Percentiles rank a stretch among this genome's conserved stretches.
These are phyloP conservation scores for Platichthys stellatus DNA, from an alignment of 2,113 vertebrate genomes.

Conservation along the genomic window DNA sequence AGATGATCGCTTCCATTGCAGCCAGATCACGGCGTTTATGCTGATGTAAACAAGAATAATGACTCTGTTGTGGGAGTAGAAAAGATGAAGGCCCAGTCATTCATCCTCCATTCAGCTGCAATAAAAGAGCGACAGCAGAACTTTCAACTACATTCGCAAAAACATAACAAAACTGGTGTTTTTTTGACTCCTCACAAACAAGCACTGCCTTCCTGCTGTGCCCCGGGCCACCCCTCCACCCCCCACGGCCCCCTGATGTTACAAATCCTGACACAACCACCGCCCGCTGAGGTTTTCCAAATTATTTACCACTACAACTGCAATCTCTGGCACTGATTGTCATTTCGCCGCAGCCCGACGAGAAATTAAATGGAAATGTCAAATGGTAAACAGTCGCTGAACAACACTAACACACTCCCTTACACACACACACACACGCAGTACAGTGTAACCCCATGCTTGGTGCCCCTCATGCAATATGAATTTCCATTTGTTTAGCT, in stretches of 20 bases:
- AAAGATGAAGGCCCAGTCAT: background rate
- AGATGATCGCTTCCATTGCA: conserved; percentile 5
- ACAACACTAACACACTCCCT: conserved; percentile 10
- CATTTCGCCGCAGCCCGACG: conserved; percentile 55
- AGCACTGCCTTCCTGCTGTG: background rate
- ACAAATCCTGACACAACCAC: conserved; percentile 23
- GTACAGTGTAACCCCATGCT: conserved; percentile 22
- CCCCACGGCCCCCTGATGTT: conserved; percentile 17
- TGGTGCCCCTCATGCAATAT: conserved; percentile 69
- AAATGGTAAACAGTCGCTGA: conserved; percentile 61
- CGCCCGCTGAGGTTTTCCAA: conserved; percentile 32
- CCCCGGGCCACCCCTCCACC: background rate
- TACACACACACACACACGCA: background rate
- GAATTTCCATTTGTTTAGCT: conserved; percentile 76
- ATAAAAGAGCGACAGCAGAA: background rate
- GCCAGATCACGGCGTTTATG: conserved; percentile 33
- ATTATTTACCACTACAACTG: conserved; percentile 60
- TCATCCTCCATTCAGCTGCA: conserved; percentile 7
- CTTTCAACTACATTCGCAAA: background rate
- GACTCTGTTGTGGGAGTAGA: conserved; percentile 21
- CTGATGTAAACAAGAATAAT: conserved; percentile 33
- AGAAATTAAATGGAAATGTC: conserved; percentile 78
- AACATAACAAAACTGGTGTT: background rate
- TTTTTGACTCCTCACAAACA: conserved; percentile 20
- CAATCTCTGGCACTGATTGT: conserved; percentile 56